Evolutionary conservation across 2,888 invertebrate genomes (phyloP).

Genomic region (Ophioninae sp.): DNA sequence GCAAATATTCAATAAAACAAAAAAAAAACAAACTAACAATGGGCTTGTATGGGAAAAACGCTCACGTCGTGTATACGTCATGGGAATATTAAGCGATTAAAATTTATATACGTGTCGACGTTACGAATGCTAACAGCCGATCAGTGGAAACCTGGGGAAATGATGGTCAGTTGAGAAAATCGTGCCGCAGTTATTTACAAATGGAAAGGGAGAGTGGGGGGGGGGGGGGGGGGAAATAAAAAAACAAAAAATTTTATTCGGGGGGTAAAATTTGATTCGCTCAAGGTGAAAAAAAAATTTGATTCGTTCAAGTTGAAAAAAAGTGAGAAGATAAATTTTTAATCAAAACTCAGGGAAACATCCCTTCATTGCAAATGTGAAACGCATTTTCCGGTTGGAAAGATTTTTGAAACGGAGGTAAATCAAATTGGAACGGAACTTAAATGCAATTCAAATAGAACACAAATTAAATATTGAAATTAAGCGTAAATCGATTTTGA

Average conservation of each 20-base stretch:
- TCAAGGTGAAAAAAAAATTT: no score
- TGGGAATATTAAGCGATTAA: constrained; percentile 2
- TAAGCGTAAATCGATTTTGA: neutral
- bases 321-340: neutral
- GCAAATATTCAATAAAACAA: neutral
- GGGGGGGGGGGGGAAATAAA: neutral
- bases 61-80: constrained; percentile 9
- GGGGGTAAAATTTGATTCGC: neutral
- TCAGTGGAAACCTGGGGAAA: neutral
- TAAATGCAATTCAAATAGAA: neutral
- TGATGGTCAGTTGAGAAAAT: neutral
- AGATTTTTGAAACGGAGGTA: no score
- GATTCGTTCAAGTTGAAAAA: neutral
- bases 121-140: neutral
- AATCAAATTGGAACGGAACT: neutral
- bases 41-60: neutral
- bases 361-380: no score
- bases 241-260: neutral
- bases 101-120: neutral
- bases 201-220: neutral
- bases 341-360: neutral
- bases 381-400: no score
- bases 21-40: neutral
- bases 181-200: neutral
- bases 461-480: no score